Base-by-base conservation (phyloP, 2,113 vertebrate genomes). In the Grus americana region DNA sequence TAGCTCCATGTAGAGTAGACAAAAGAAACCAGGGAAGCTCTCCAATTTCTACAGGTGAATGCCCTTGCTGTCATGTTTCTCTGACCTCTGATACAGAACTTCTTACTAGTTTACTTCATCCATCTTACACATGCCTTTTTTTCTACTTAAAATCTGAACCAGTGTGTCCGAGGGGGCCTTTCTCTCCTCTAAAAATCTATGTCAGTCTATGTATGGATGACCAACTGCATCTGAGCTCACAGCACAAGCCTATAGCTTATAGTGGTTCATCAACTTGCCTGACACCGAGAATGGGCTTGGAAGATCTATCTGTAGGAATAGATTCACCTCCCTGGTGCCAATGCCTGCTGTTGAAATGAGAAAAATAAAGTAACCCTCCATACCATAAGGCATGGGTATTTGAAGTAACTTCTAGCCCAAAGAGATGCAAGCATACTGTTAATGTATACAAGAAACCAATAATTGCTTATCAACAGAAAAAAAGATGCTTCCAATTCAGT, bases 1-100 rank as follows among this genome's bases (percentile, higher is more conserved):
- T 22, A 57, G 20, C 46, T 61, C 38, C 23, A 2, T 1, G 17
- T 2, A 14, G 4, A 50, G 3, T 0, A 44, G 36, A 30, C 10
- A 61, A 20, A 9, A 62, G 29, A 83, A 84, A 49, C 9, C 17
- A n/a, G 3, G 11, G n/a, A 38, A 50, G 15, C 17, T 71, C 59
- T 72, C 26, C 29, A n/a, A 0, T 46, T 83, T n/a, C 79, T 23
- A 42, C 22, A 4, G 7, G 17, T 5, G 5, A 72, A 27, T 15
- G 57, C 16, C 27, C 11, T 47, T 17, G 5, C 12, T 58, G n/a
- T 36, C 9, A 6, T 2, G 11, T 58, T 83, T 72, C 44, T 52
- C 65, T 81, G 36, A 75, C 17, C 23, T 55, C 71, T 38, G 42
- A 21, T 3, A 46, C 9, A 74, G 91, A 70, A 49, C 50, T 30